phyloP scores from a whole-genome alignment of 1,140 invertebrate species.

The Lysiphlebus fabarum region DNA sequence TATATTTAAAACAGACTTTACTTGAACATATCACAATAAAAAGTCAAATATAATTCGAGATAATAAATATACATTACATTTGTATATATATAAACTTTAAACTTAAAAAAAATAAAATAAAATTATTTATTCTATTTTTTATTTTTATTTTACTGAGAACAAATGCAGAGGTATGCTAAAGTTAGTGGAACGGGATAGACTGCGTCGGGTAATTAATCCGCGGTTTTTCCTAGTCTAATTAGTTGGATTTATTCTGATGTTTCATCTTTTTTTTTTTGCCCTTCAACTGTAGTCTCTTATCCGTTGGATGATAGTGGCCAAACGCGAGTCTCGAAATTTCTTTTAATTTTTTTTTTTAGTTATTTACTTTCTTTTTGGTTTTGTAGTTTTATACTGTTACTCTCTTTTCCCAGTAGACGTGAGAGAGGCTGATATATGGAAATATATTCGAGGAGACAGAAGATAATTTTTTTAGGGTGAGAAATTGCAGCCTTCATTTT shows the following conservation, averaged over 20 bases:
- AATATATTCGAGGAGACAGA: conserved; percentile 53
- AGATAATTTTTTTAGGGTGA: conserved; percentile 52
- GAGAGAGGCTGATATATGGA: conserved; percentile 52
- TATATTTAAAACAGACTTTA: no score
- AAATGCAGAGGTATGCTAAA: conserved; percentile 22
- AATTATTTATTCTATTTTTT: no score
- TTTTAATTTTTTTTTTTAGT: no score
- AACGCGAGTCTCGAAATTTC: conserved; percentile 15
- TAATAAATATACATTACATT: no score
- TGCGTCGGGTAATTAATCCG: conserved; percentile 54
- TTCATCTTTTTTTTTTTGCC: conserved; percentile 42
- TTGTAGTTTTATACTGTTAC: conserved; percentile 15
- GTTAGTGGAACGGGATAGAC: conserved; percentile 27
- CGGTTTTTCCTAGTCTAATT: conserved; percentile 55
- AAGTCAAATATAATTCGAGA: no score
- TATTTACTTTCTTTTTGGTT: neutral
- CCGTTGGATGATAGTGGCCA: conserved; percentile 17
- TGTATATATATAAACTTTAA: neutral
- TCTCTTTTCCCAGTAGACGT: conserved; percentile 27
- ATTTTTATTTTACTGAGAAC: conserved; percentile 32
- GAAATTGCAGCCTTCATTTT: conserved; percentile 45
- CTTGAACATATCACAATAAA: no score
- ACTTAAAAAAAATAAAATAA: conserved; percentile 32
- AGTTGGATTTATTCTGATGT: conserved; percentile 55
- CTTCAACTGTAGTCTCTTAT: conserved; percentile 23